Base-by-base conservation (phyloP, 2,888 invertebrate species). In the Meandrusa payeni region DNA sequence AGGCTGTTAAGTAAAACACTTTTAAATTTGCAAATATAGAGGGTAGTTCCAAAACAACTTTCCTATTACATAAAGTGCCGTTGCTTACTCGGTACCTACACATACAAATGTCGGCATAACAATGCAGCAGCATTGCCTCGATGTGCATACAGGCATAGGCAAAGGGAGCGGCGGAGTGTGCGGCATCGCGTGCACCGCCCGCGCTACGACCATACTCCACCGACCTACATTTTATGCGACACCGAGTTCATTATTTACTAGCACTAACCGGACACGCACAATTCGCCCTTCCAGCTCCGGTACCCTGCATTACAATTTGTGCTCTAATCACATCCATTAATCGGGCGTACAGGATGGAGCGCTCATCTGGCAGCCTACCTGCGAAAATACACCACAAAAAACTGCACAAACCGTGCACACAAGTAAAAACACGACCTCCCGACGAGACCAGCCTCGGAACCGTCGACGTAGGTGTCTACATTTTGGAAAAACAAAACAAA, bases 151-250 rank as follows among this genome's bases (percentile, higher is more conserved):
- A n/a, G n/a, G 39, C 44, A 56, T 57, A 59, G 58, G 54, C 52
- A 59, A 67, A 68, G 72, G 75, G 69, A 68, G 66, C 60, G 59
- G 57, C 60, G 61, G 59, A 59, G 66, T 55, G 51, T 56, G 57
- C 59, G 61, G 63, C 67, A 77, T 83, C 76, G 85, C 83, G 83
- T 85, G 71, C 66, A 51, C 64, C 62, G 59, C 59, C 59, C 52
- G 56, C 42, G 66, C 66, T 69, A 69, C 65, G 72, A 62, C 70
- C 68, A 71, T 73, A 82, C 76, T 74, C 76, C 64, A 82, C 73
- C 85, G 87, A 87, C 87, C 87, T 83, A 87, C 79, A 86, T 87
- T 79, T 86, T 87, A 87, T 86, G 74, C 86, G 70, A 69, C 69
- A 63, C 62, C 64, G 61, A 65, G 64, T 69, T 74, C 70, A 79